Evolutionary conservation across 2,113 vertebrate genomes (phyloP).

Genomic region (Crotalus viridis): DNA sequence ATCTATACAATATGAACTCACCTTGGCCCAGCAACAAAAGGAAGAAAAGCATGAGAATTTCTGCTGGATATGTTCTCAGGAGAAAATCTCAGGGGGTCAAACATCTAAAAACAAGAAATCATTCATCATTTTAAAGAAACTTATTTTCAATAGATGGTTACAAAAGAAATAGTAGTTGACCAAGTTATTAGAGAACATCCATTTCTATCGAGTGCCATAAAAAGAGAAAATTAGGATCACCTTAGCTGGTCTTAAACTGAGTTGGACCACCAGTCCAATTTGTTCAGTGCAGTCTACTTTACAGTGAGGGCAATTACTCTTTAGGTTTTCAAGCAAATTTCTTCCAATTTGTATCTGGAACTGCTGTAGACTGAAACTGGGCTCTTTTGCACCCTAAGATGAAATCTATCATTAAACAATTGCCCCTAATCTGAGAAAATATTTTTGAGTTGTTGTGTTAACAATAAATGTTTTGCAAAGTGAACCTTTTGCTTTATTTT

Average conservation of each 20-base stretch:
- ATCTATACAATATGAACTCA: background rate
- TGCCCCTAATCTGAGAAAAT: background rate
- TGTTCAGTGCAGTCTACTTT: background rate
- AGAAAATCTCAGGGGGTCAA: constrained; percentile 79
- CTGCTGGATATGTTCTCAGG: constrained; percentile 72
- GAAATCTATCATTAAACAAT: background rate
- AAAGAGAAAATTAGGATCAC: background rate
- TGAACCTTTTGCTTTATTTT: background rate
- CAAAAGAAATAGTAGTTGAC: background rate
- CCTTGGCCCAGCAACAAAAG: constrained; percentile 70
- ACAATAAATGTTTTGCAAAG: background rate
- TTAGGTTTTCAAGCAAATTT: background rate
- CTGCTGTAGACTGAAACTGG: background rate
- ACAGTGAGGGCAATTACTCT: background rate
- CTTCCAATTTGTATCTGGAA: background rate
- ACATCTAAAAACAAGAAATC: constrained; percentile 63
- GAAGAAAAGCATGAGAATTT: constrained; percentile 75
- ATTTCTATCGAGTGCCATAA: background rate
- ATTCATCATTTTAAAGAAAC: background rate
- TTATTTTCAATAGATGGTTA: background rate
- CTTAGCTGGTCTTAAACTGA: background rate
- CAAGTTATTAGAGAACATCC: background rate
- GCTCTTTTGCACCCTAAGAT: background rate
- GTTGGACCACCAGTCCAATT: background rate
- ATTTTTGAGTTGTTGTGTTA: background rate